phyloP scores from a whole-genome alignment of 1,140 invertebrate genomes.

The Leptopilina clavipes region DNA sequence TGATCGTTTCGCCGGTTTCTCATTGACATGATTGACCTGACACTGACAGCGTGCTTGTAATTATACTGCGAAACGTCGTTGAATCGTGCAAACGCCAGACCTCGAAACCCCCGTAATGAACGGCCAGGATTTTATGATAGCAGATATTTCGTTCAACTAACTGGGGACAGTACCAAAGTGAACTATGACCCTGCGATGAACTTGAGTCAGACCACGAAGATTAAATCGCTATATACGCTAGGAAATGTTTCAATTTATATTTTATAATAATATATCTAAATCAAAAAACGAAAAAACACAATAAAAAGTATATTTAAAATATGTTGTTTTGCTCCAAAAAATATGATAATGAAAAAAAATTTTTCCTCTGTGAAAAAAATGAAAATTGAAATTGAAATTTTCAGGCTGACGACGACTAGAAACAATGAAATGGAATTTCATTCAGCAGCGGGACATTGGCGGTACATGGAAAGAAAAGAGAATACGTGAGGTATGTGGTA shows the following conservation, averaged over 20 bases:
- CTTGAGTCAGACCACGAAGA: not conserved
- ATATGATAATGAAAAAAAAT: no score
- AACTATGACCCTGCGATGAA: not conserved
- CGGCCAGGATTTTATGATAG: not conserved
- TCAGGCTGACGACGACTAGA: not conserved
- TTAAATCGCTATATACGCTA: not conserved
- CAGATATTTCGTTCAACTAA: constrained; percentile 10
- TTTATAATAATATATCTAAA: no score
- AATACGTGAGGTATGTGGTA: constrained; percentile 17
- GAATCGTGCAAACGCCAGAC: constrained; percentile 21
- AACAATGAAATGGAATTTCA: constrained; percentile 33
- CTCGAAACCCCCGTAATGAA: constrained; percentile 16
- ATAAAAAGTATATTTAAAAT: no score
- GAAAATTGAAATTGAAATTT: not conserved
- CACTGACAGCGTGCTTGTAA: constrained; percentile 50
- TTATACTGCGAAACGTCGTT: constrained; percentile 42
- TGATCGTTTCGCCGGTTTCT: constrained; percentile 47
- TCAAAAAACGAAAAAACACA: no score
- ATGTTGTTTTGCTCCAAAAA: no score
- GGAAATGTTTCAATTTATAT: not conserved
- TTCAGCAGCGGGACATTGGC: constrained; percentile 27
- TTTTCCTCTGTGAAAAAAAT: no score
- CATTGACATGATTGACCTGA: constrained; percentile 46
- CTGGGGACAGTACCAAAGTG: not conserved
- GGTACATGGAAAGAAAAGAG: constrained; percentile 20